Base-by-base conservation (phyloP, 23 tunicate genomes). In the Botrylloides violaceus region DNA sequence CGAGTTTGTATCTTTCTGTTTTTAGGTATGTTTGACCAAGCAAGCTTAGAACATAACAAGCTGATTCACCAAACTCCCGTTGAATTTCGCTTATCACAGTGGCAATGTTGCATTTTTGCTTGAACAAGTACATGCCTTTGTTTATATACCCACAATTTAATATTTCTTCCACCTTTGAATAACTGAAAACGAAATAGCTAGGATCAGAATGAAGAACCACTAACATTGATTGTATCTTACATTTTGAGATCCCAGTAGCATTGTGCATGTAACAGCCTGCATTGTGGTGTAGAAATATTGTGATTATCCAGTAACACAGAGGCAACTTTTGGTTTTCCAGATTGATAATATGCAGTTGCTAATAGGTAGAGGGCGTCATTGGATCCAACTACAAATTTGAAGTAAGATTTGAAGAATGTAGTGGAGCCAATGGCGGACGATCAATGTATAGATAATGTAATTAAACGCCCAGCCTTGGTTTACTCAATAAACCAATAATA, bases 31-130 rank as follows among this genome's bases (percentile, higher is more conserved):
- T 77, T 29, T 78, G 25, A n/a, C 84, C 98, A 0, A 86, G 72
- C n/a, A 92, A 68, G 5, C 76, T 59, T 21, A 87, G 58, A 71
- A 91, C 98, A 84, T 79, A 92, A 30, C 87, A 76, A n/a, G 92
- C 72, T 15, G 92, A 80, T 12, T 92, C 98, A 1, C 91, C 87
- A 71, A 72, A 84, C 59, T 92, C 98, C 15, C 58, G 36, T 34
- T 76, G 79, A 57, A 92, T 37, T 21, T 65, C 79, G 3, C 78
- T 59, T 5, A 87, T 47, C 22, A 63, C 43, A 29, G 32, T 62
- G 1, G 59, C 3, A 4, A 87, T 62, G 15, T 65, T 70, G 29
- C 25, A 63, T 20, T 63, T 63, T 7, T 27, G 70, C 32, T 32
- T 32, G 33, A 63, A 63, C 9, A 15, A 43, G 15, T 43, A 43